Evolutionary conservation across 2,888 invertebrate species (phyloP), one percentile per base, ranked within the genome.

Genomic region (Parapristionchus giblindavisi): DNA sequence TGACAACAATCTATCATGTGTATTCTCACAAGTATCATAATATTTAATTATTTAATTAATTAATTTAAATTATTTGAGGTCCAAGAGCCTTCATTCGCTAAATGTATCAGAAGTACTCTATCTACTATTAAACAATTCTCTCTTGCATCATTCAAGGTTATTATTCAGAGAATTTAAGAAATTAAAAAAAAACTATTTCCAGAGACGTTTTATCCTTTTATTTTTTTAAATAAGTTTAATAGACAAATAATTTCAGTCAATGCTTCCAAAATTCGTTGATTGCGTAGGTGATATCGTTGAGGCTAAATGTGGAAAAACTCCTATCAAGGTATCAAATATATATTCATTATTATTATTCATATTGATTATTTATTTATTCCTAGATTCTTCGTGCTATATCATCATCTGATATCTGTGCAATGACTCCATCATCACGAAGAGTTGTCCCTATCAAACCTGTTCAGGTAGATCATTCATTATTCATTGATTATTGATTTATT

Each of bases 51-150:
- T 14, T 14, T n/a, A 54, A 54, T 6, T 54, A n/a, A 24, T 24
- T 5, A 14, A 24, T 29, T 40, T 14, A 29, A 43, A n/a, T 29
- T 17, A 29, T 76, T 76, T 36, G 78, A 83, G 76, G 79, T 82
- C 29, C 83, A 83, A 77, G 84, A 87, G 29, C 85, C 86, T 3
- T 81, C 84, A 24, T 86, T 86, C 74, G 86, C 84, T 63, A 84
- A 85, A 70, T 86, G 86, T 76, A 77, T 86, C 68, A 79, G 85
- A 21, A 74, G 80, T n/a, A 86, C 86, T 17, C 77, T 86, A 43
- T 83, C 85, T 3, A 84, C 85, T 17, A 76, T 86, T 40, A 85
- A 85, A 48, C 81, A 85, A 51, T 85, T 86, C 80, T 84, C 80
- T 52, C 75, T 86, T 52, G 65, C 77, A 21, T 80, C 84, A 4